phyloP scores from a whole-genome alignment of 2,797 vertebrate species.

The Smutsia temminckii region DNA sequence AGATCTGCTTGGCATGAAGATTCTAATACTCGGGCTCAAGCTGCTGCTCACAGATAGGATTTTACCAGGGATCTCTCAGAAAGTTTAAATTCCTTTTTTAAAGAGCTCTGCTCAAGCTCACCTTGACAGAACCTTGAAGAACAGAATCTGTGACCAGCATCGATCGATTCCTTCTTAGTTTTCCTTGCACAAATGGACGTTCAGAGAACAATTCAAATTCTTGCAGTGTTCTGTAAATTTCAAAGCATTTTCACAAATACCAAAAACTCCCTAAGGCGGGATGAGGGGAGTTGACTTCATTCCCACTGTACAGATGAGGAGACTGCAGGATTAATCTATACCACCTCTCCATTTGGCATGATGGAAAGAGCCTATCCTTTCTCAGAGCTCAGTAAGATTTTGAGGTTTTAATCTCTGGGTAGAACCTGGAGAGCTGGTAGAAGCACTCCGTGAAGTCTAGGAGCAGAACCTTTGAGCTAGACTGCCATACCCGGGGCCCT shows the following conservation, averaged over 20 bases:
- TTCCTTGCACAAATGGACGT: not conserved
- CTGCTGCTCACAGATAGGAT: not conserved
- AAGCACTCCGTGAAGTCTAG: fast-evolving
- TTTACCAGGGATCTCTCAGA: not conserved
- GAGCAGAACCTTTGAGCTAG: not conserved
- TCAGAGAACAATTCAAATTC: not conserved
- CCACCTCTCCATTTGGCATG: not conserved
- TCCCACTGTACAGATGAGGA: not conserved
- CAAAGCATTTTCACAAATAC: not conserved
- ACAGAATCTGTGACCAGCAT: not conserved
- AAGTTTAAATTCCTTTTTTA: not conserved
- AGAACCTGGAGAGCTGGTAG: not conserved
- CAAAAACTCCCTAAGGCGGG: not conserved
- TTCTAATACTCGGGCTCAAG: not conserved
- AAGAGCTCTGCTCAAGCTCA: not conserved
- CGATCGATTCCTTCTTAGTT: not conserved
- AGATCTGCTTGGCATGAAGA: not conserved
- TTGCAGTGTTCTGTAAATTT: not conserved
- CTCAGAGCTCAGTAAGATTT: not conserved
- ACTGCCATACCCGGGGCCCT: not conserved
- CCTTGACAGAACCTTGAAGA: not conserved
- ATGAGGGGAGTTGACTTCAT: not conserved
- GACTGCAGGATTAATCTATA: not conserved
- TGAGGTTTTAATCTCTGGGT: not conserved
- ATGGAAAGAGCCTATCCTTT: not conserved